These are phyloP conservation scores for Acanthisitta chloris DNA, from an alignment of 2,113 vertebrate species.

Conservation along the genomic window DNA sequence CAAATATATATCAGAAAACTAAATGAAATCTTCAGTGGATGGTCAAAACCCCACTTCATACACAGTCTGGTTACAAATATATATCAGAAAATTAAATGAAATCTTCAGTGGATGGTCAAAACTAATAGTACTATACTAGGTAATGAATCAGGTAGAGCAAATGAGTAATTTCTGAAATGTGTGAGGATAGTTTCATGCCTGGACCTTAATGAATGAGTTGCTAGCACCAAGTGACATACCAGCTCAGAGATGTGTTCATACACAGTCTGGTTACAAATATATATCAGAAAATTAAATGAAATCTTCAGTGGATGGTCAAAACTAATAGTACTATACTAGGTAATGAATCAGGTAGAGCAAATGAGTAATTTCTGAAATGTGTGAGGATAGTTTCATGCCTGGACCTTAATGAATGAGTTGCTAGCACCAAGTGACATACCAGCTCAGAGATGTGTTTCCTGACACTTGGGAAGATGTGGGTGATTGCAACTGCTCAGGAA, in stretches of 20 bases:
- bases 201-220: background rate
- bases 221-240: background rate
- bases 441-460: background rate
- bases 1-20: background rate
- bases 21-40: background rate
- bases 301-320: background rate
- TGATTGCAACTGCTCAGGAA: background rate
- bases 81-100: background rate
- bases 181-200: background rate
- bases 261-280: background rate
- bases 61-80: background rate
- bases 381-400: background rate
- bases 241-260: background rate
- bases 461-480: background rate
- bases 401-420: background rate
- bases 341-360: background rate
- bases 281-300: background rate
- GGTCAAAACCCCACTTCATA: background rate
- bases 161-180: background rate
- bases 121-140: background rate
- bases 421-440: background rate
- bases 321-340: background rate
- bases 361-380: background rate
- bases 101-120: background rate
- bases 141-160: background rate